phyloP scores from a whole-genome alignment of 92 coral and sea anemone species.

The Zoanthus gigantus region DNA sequence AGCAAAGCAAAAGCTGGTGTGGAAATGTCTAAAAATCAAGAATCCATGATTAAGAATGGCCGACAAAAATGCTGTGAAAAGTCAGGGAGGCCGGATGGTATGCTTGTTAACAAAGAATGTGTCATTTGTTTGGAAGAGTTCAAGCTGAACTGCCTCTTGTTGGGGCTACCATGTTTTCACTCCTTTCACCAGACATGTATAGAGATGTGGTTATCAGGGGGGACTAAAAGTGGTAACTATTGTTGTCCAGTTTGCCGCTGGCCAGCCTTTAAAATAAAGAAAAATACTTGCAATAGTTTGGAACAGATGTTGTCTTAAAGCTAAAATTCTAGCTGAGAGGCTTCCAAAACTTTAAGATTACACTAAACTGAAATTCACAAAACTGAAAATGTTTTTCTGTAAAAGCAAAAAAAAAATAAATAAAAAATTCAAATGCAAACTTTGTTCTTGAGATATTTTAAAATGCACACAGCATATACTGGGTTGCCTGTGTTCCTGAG shows the following conservation, averaged over 20 bases:
- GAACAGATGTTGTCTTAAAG: background rate
- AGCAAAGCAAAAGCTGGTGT: slow-evolving; percentile 2
- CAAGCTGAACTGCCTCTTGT: slow-evolving; percentile 68
- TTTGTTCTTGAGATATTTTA: too few species aligned
- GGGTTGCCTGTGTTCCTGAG: too few species aligned
- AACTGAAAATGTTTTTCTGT: too few species aligned
- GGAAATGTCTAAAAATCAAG: slow-evolving; percentile 8
- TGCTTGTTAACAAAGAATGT: slow-evolving; percentile 81
- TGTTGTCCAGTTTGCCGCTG: slow-evolving; percentile 98
- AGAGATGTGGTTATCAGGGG: slow-evolving; percentile 87
- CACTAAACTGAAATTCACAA: too few species aligned
- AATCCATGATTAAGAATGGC: background rate
- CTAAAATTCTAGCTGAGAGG: background rate
- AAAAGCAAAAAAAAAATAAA: too few species aligned
- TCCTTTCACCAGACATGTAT: slow-evolving; percentile 93
- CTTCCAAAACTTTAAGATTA: background rate
- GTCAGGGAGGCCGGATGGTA: slow-evolving; percentile 71
- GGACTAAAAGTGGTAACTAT: slow-evolving; percentile 71
- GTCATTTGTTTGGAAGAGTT: slow-evolving; percentile 93
- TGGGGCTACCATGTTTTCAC: slow-evolving; percentile 95
- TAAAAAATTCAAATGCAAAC: too few species aligned
- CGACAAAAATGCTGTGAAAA: slow-evolving; percentile 60
- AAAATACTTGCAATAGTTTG: slow-evolving; percentile 24
- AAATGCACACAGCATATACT: too few species aligned
- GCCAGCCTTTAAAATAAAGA: slow-evolving; percentile 93